These are phyloP conservation scores for Heterodera schachtii DNA, from an alignment of 1,140 invertebrate species.

Conservation along the genomic window DNA sequence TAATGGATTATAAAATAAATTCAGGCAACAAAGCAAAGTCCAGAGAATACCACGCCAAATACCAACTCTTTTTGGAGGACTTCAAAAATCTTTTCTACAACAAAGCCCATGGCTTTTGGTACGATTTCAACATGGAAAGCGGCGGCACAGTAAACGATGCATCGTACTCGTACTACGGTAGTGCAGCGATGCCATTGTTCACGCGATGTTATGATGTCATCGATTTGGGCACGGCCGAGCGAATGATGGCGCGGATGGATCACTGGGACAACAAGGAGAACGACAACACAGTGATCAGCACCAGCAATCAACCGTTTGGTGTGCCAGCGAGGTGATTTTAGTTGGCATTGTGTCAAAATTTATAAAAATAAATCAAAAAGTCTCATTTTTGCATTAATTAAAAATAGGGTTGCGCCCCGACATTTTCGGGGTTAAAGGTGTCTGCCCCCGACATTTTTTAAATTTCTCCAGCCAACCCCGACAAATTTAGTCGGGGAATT, in stretches of 20 bases:
- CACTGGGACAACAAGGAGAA: not conserved
- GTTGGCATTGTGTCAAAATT: too few relatives aligned
- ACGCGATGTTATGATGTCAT: too few relatives aligned
- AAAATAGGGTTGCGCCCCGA: too few relatives aligned
- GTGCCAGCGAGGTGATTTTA: slow-evolving; percentile 15
- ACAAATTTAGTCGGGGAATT: too few relatives aligned
- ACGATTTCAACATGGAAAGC: slow-evolving; percentile 11
- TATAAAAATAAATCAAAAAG: too few relatives aligned
- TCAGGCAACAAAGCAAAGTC: slow-evolving; percentile 12
- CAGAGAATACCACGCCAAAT: not conserved
- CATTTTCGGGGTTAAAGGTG: too few relatives aligned
- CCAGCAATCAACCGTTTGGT: slow-evolving; percentile 19
- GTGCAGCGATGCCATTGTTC: slow-evolving; percentile 25
- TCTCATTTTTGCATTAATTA: too few relatives aligned
- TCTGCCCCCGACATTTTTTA: too few relatives aligned
- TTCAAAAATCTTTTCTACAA: slow-evolving; percentile 8
- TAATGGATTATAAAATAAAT: too few relatives aligned
- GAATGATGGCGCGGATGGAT: slow-evolving; percentile 18
- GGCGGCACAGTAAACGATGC: slow-evolving; percentile 1
- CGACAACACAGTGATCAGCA: not conserved
- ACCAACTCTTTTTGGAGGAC: too few relatives aligned
- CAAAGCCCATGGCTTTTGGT: not conserved
- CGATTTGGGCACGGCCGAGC: too few relatives aligned
- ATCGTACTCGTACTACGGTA: slow-evolving; percentile 16
- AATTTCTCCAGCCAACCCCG: too few relatives aligned